Evolutionary conservation across 2,113 vertebrate species (phyloP), one percentile per base, ranked within the genome.

Genomic region (Corapipo altera): DNA sequence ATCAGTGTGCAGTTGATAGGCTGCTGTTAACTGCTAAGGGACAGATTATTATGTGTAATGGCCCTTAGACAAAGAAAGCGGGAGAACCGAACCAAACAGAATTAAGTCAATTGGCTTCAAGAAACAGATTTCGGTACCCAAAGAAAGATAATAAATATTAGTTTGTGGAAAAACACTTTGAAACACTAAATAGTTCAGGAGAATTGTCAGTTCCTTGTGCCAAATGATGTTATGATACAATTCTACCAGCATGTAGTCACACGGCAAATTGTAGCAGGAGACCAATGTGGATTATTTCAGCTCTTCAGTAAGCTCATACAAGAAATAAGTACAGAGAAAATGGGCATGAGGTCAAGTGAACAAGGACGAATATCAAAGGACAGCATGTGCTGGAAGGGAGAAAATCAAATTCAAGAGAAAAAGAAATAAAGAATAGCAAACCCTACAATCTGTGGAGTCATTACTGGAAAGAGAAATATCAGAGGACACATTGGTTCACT

Each of bases 351-450:
- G 76, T 93, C 86, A 92, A 96, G 35, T 26, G 51, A 71, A 22
- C 71, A 70, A 95, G 55, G 76, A 91, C 71, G 52, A 79, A 48
- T 89, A 81, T 86, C 69, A 91, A 93, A 97, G 76, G 74, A 81
- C 89, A 84, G 24, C 33, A 66, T 81, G 35, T 1, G 51, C 92
- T 86, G 15, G 65, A 95, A 82, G 71, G 59, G 35, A 92, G 51
- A 95, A 95, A 93, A 95, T 84, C 6, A 86, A 77, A 86, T 81
- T 55, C 23, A 74, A 88, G 55, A 30, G 64, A 77, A 93, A 64
- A 88, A 86, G 54, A 86, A 91, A 83, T 22, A 43, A 92, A 83
- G 28, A 91, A 66, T 12, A 83, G 35, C 6, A 92, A 92, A 80
- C 12, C 1, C 8, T 14, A 32, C 26, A 57, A 70, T 43, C 61